These are phyloP conservation scores for Momotus momota DNA, from an alignment of 2,797 vertebrate genomes.

Conservation along the genomic window DNA sequence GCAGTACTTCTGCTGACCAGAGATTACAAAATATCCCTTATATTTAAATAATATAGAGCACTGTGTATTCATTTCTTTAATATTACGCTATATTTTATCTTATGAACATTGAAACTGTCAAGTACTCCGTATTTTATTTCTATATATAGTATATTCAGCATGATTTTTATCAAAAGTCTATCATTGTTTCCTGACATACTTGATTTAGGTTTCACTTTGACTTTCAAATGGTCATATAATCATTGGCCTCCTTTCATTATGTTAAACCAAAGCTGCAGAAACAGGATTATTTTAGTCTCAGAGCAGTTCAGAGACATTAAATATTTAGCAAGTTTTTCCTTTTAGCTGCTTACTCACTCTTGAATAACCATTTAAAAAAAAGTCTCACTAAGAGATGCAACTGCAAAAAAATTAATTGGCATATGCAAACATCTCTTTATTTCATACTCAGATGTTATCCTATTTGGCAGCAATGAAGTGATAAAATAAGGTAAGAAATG, in stretches of 20 bases:
- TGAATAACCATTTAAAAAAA: not conserved
- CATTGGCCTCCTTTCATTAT: constrained; percentile 37
- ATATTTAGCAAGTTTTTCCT: constrained; percentile 39
- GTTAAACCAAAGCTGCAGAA: constrained; percentile 16
- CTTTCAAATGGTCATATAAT: not conserved
- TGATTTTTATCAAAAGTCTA: constrained; percentile 27
- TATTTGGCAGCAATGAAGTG: not conserved
- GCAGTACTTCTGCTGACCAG: not conserved
- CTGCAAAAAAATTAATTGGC: not conserved
- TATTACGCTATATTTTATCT: constrained; percentile 16
- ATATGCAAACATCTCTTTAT: not conserved
- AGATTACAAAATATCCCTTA: not conserved
- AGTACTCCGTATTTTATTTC: constrained; percentile 30
- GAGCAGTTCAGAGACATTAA: constrained; percentile 16
- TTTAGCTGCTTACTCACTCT: not conserved
- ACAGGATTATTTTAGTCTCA: constrained; percentile 21
- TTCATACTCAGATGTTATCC: not conserved
- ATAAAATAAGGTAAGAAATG: not conserved
- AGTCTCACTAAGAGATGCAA: not conserved
- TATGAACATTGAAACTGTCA: constrained; percentile 5
- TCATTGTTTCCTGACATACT: not conserved
- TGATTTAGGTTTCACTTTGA: not conserved
- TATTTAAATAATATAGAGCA: not conserved
- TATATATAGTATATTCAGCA: not conserved
- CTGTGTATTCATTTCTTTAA: not conserved